phyloP scores from a whole-genome alignment of 1,140 invertebrate species.

The Lordiphosa stackelbergi region DNA sequence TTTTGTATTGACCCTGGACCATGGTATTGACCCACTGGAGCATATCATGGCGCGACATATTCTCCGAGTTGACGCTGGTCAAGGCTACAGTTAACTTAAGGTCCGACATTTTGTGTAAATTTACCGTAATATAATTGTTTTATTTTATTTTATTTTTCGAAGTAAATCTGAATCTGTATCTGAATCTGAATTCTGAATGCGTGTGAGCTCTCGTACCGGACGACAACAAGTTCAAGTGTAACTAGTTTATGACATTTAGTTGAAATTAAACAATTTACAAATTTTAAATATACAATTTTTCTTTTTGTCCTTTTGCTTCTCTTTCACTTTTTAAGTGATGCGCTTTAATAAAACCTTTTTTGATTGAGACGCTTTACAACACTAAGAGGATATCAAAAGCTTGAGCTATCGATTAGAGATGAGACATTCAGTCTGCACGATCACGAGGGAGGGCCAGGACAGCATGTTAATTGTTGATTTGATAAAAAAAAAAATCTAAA shows the following conservation, averaged over 20 bases:
- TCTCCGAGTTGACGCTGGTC: constrained; percentile 96
- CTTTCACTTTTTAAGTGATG: constrained; percentile 1
- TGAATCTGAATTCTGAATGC: no score
- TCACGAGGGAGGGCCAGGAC: no score
- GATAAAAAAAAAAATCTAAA: no score
- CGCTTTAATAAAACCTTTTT: constrained; percentile 1
- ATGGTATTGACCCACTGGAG: constrained; percentile 98
- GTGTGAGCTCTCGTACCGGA: neutral
- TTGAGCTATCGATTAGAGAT: constrained; percentile 6
- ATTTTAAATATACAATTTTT: neutral
- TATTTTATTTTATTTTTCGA: neutral
- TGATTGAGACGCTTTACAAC: constrained; percentile 1
- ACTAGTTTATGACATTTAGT: no score
- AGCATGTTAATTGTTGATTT: no score
- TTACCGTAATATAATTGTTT: no score
- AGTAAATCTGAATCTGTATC: no score
- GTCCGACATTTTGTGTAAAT: constrained; percentile 84
- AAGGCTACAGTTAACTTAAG: constrained; percentile 89
- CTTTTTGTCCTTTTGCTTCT: neutral
- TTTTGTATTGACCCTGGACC: constrained; percentile 92
- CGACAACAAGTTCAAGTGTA: no score
- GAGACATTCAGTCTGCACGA: neutral
- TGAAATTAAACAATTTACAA: constrained; percentile 2
- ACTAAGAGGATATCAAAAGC: neutral
- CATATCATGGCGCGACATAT: constrained; percentile 98